phyloP scores from a whole-genome alignment of 2,888 invertebrate species.

The Pherbina coryleti region DNA sequence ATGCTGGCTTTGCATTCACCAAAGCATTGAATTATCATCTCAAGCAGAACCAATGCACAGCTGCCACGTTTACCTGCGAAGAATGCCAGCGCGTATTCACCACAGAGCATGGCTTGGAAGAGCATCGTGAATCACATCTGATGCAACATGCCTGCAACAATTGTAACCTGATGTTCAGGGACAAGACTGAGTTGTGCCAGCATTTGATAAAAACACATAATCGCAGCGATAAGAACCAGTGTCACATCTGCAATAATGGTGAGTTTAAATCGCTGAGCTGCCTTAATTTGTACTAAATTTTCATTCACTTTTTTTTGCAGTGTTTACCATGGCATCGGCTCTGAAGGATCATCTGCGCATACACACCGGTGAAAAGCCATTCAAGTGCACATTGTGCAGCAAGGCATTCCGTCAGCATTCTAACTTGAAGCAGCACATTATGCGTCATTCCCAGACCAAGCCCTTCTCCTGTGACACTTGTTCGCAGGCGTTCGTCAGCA shows the following conservation, averaged over 20 bases:
- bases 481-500: constrained; percentile 69
- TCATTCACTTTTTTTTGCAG: constrained; percentile 51
- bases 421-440: constrained; percentile 73
- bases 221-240: constrained; percentile 71
- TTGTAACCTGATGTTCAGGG: constrained; percentile 69
- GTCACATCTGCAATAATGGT: constrained; percentile 67
- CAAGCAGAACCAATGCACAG: constrained; percentile 69
- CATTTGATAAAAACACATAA: constrained; percentile 71
- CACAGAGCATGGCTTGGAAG: constrained; percentile 72
- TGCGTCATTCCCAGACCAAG: constrained; percentile 72
- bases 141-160: constrained; percentile 57
- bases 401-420: constrained; percentile 75
- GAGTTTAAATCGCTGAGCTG: constrained; percentile 15
- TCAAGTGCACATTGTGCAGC: constrained; percentile 72
- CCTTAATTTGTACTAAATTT: background rate
- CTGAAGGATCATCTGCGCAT: constrained; percentile 73
- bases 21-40: constrained; percentile 63
- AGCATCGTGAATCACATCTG: constrained; percentile 69
- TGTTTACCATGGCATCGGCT: constrained; percentile 72
- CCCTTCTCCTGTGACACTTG: constrained; percentile 70
- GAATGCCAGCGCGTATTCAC: constrained; percentile 72
- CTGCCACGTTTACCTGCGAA: constrained; percentile 70
- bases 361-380: constrained; percentile 75
- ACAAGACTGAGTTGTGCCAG: constrained; percentile 68
- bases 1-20: constrained; percentile 63